Evolutionary conservation across 1,140 invertebrate species (phyloP), one percentile per base, ranked within the genome.

Genomic region (Plodia interpunctella): DNA sequence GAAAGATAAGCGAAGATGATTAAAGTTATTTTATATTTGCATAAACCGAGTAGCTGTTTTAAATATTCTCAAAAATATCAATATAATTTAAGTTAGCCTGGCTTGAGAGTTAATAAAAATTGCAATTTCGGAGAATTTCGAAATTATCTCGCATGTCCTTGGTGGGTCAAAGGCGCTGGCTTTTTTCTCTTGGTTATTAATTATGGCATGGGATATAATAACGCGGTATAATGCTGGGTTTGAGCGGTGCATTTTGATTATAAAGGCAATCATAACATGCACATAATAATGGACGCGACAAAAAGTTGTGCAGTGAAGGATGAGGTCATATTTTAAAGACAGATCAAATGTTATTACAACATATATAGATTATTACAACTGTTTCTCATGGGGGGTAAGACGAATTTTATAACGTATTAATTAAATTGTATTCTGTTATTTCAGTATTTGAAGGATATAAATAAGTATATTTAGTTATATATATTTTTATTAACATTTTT

Each of bases 101-200:
- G 15, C 13, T 15, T 44, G 15, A 44, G 38, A 15, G 13, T 44
- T 20, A 20, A 11, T 19, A 51, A 21, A 53, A 57, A 57, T 49
- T 49, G 49, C 19, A 28, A 51, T 30, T 56, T 61, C 59, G 60
- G 0, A 57, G 60, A 38, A 61, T 38, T 11, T 25, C 10, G 21
- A 56, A 62, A 62, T 62, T 53, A 55, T 28, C 21, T 52, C 28
- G 35, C 57, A 21, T 63, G 63, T 67, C 68, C 65, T 67, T 50
- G 53, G 18, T 49, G 54, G 53, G 38, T 55, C 57, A 60, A 53
- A 53, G 57, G 28, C 62, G 52, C 49, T n/a, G 38, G 54, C 51
- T 75, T 72, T 78, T 74, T 66, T 59, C 63, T 65, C 60, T 65
- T 20, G 65, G 65, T 68, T 80, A 77, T 80, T 83, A 81, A 83